Percentiles rank a stretch among this genome's conserved stretches.
Conservation (phyloP, 2,797 vertebrate species). For the Paramormyrops hopkinsi region DNA sequence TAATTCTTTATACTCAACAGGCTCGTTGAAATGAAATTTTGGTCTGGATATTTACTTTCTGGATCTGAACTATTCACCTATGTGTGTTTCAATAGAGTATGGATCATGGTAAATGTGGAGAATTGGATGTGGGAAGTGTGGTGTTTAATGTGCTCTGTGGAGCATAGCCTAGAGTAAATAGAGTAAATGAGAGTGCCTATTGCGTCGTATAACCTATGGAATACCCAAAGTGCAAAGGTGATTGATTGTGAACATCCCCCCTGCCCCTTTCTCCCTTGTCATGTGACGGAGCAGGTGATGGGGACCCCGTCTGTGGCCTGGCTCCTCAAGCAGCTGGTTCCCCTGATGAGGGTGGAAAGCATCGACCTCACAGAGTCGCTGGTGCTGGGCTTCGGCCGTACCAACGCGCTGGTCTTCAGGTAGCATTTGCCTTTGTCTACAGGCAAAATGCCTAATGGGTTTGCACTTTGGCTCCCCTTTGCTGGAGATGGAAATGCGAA, state of each 20-base stretch:
- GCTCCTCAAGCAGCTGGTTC: conserved; percentile 91
- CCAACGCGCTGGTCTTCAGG: conserved; percentile 96
- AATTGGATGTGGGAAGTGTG: conserved; percentile 50
- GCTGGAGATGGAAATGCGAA: neutral
- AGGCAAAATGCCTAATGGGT: neutral
- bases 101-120: neutral
- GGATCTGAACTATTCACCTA: neutral
- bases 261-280: neutral
- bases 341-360: conserved; percentile 95
- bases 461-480: neutral
- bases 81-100: neutral
- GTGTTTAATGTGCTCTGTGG: neutral
- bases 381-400: conserved; percentile 93
- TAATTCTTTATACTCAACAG: neutral
- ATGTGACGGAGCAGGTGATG: conserved; percentile 70
- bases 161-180: neutral
- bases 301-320: conserved; percentile 93
- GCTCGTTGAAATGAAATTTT: neutral
- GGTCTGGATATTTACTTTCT: neutral
- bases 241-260: neutral
- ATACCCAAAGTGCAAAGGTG: neutral
- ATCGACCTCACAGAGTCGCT: conserved; percentile 97
- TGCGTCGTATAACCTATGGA: neutral
- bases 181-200: neutral
- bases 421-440: conserved; percentile 40